phyloP scores from a whole-genome alignment of 2,888 invertebrate species.

The Hirtodrosophila confusa region DNA sequence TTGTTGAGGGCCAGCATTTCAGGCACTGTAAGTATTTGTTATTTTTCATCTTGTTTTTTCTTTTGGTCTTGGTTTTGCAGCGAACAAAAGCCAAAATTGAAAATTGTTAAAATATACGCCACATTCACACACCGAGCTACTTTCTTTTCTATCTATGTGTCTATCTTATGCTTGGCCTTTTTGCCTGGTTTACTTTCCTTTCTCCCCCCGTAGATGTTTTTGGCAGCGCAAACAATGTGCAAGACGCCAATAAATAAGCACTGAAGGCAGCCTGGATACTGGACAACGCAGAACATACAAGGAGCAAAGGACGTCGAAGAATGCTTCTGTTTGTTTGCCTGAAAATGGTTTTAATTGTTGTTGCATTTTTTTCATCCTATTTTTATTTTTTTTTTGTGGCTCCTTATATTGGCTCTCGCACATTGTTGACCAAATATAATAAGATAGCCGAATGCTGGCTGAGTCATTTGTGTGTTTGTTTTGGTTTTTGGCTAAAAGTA shows the following conservation, averaged over 20 bases:
- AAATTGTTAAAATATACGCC: constrained; percentile 74
- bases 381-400: constrained; percentile 37
- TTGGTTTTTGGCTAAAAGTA: constrained; percentile 76
- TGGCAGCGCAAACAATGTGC: constrained; percentile 69
- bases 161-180: constrained; percentile 68
- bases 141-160: constrained; percentile 54
- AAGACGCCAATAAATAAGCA: constrained; percentile 78
- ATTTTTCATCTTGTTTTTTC: constrained; percentile 22
- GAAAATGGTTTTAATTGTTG: constrained; percentile 78
- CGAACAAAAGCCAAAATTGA: constrained; percentile 78
- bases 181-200: constrained; percentile 72
- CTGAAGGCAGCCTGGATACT: constrained; percentile 30
- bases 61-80: constrained; percentile 24
- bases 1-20: constrained; percentile 36
- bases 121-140: constrained; percentile 53
- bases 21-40: constrained; percentile 51
- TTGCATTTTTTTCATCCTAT: constrained; percentile 44
- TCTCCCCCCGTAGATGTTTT: constrained; percentile 15
- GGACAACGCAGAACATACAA: constrained; percentile 24
- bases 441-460: constrained; percentile 56
- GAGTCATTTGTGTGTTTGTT: constrained; percentile 70
- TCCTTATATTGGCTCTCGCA: constrained; percentile 56
- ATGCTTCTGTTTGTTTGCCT: constrained; percentile 65
- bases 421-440: constrained; percentile 76
- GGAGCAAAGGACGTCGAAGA: constrained; percentile 34